Conservation (phyloP, 1,140 invertebrate species). For the Drosophila littoralis region DNA sequence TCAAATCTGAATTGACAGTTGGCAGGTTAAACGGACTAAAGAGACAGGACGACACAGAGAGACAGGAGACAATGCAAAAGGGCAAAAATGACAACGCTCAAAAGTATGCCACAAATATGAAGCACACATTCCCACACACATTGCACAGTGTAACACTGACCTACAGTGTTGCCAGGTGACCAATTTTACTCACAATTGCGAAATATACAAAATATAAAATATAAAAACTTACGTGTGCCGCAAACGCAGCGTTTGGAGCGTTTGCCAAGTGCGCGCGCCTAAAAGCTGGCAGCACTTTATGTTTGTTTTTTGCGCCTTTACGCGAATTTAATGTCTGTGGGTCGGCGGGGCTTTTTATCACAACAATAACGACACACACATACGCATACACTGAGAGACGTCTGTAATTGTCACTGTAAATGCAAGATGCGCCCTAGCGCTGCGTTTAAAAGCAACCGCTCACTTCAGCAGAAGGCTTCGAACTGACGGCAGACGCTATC, state of each 20-base stretch:
- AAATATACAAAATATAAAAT: background rate
- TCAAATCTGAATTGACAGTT: constrained; percentile 63
- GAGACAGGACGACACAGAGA: constrained; percentile 17
- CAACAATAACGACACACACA: constrained; percentile 38
- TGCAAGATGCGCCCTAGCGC: constrained; percentile 48
- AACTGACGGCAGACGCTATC: constrained; percentile 65
- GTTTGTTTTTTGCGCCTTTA: constrained; percentile 44
- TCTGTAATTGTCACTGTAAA: constrained; percentile 36
- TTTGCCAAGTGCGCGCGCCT: constrained; percentile 27
- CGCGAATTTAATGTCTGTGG: constrained; percentile 49
- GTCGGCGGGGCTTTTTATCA: constrained; percentile 27
- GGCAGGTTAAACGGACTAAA: constrained; percentile 38
- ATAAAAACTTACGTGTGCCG: constrained; percentile 33
- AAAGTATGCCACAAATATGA: constrained; percentile 67
- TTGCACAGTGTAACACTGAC: constrained; percentile 70
- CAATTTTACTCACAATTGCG: constrained; percentile 27
- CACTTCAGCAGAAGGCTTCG: constrained; percentile 72
- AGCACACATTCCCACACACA: constrained; percentile 13
- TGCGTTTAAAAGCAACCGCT: constrained; percentile 57
- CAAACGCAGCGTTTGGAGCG: background rate
- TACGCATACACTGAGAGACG: constrained; percentile 23
- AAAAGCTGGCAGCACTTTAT: constrained; percentile 45
- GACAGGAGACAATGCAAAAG: constrained; percentile 15
- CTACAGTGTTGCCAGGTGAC: constrained; percentile 63
- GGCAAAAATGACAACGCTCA: constrained; percentile 34